phyloP scores from a whole-genome alignment of 2,113 vertebrate species.

The Varanus salvator region DNA sequence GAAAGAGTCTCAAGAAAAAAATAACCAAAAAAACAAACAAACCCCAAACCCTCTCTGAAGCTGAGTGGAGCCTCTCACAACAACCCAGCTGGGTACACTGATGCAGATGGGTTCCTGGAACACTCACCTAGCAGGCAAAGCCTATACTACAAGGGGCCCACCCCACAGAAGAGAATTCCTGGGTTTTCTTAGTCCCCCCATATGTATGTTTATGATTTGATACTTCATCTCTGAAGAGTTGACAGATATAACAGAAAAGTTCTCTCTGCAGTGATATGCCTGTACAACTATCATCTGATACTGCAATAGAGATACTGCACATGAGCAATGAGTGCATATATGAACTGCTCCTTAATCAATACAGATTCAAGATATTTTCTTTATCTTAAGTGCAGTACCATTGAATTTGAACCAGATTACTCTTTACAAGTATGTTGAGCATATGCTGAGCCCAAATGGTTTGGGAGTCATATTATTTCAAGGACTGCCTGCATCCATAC shows the following conservation, averaged over 20 bases:
- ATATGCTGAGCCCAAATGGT: not conserved
- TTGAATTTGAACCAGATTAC: not conserved
- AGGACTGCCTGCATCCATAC: not conserved
- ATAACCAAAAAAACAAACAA: too few relatives aligned
- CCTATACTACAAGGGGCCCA: too few relatives aligned
- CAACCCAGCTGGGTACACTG: too few relatives aligned
- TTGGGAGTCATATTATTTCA: not conserved
- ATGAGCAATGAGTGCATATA: too few relatives aligned
- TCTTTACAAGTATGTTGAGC: not conserved
- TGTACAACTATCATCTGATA: not conserved
- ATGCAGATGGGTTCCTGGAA: too few relatives aligned
- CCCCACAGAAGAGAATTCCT: too few relatives aligned
- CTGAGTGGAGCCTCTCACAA: too few relatives aligned
- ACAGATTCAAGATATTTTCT: not conserved
- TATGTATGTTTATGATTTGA: not conserved
- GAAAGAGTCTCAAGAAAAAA: too few relatives aligned
- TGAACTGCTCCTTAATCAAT: not conserved
- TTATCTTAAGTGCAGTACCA: not conserved
- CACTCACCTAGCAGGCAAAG: too few relatives aligned
- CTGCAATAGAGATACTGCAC: too few relatives aligned
- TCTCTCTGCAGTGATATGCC: not conserved
- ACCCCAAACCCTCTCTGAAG: too few relatives aligned
- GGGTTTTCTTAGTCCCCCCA: too few relatives aligned
- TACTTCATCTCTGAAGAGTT: not conserved
- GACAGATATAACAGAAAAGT: not conserved